Percentiles rank a stretch among this genome's conserved stretches.
phyloP scores from a whole-genome alignment of 2,888 invertebrate species.

The Aproaerema taeniolella region DNA sequence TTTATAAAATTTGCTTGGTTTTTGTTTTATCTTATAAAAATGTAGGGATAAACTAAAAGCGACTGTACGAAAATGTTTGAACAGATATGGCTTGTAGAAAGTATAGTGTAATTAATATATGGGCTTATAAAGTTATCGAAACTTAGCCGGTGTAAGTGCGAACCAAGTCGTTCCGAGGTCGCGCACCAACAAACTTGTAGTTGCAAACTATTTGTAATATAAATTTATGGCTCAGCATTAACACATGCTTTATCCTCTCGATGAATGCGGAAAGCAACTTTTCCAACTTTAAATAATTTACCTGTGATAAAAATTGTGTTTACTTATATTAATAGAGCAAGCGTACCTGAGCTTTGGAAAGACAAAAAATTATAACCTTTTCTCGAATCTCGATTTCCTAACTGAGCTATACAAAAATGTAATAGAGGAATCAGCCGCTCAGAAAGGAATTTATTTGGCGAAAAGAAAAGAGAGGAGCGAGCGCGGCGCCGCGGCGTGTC shows the following conservation, averaged over 20 bases:
- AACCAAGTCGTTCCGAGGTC: conserved; percentile 56
- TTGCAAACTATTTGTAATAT: conserved; percentile 69
- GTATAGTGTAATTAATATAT: conserved; percentile 67
- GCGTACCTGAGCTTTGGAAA: no score
- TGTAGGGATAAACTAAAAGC: not conserved
- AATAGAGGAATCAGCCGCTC: conserved; percentile 54
- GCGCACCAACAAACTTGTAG: conserved; percentile 67
- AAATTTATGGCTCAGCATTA: conserved; percentile 53
- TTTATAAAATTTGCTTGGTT: not conserved
- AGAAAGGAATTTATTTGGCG: conserved; percentile 66
- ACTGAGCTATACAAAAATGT: conserved; percentile 37
- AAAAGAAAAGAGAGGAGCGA: conserved; percentile 48
- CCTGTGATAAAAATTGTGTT: no score
- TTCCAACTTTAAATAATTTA: not conserved
- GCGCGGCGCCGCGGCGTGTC: conserved; percentile 57
- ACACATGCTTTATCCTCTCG: conserved; percentile 31
- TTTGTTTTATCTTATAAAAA: not conserved
- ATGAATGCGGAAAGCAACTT: conserved; percentile 10
- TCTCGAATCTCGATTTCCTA: conserved; percentile 11
- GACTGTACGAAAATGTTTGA: not conserved
- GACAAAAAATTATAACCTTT: no score
- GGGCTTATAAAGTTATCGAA: conserved; percentile 66
- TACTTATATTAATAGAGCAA: no score
- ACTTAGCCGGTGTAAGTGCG: conserved; percentile 54
- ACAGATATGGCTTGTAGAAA: conserved; percentile 33